These are phyloP conservation scores for Hypsibius dujardini DNA, from an alignment of 1,140 invertebrate species.

Conservation along the genomic window DNA sequence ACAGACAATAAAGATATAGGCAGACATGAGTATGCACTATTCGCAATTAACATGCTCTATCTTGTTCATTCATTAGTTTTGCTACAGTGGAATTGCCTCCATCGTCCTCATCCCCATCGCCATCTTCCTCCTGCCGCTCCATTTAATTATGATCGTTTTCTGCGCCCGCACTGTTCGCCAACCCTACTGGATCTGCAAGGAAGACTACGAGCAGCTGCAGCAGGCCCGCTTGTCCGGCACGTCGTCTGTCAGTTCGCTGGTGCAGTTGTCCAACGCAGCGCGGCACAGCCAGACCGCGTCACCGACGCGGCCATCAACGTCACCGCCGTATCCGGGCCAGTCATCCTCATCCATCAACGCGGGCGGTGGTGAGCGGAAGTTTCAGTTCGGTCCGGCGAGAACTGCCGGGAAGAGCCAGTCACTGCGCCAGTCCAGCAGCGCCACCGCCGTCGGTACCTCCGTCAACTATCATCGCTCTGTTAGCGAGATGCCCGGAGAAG, in stretches of 20 bases:
- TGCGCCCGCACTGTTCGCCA: background rate
- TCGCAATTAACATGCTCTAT: too few relatives aligned
- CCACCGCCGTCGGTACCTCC: too few relatives aligned
- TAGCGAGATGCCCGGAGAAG: too few relatives aligned
- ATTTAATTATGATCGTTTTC: background rate
- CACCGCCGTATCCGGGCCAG: background rate
- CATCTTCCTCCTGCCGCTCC: background rate
- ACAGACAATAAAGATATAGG: too few relatives aligned
- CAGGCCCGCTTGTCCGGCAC: background rate
- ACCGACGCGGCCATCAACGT: background rate
- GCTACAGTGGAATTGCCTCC: background rate
- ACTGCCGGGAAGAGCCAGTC: too few relatives aligned
- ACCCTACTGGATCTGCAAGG: background rate
- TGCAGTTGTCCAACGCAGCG: background rate
- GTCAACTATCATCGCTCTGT: too few relatives aligned
- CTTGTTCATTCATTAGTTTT: background rate
- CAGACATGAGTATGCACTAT: too few relatives aligned
- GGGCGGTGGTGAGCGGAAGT: too few relatives aligned
- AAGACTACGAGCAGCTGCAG: background rate
- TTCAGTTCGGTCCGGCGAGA: too few relatives aligned
- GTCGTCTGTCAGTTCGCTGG: background rate
- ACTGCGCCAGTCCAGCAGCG: too few relatives aligned
- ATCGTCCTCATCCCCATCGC: background rate
- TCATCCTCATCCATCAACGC: background rate
- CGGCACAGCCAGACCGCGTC: background rate